Evolutionary conservation across 2,888 invertebrate genomes (phyloP), one percentile per base, ranked within the genome.

Genomic region (Stenotaenia linearis): DNA sequence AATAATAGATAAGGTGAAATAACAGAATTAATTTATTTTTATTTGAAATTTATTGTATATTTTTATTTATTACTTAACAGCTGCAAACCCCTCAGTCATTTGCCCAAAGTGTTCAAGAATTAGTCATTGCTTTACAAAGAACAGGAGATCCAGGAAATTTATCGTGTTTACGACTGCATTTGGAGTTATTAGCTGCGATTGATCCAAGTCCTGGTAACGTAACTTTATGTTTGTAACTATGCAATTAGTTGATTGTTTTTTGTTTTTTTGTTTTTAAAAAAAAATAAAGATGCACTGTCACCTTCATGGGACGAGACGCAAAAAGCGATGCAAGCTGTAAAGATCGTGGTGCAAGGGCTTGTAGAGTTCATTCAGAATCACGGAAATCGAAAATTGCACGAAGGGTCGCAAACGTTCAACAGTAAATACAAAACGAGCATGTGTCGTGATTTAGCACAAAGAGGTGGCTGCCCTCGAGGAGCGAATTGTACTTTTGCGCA

Each of bases 51-150:
- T 23, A n/a, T 35, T 18, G 3, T 28, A 3, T 78, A 25, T 79
- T n/a, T 21, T 79, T 23, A 28, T 74, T 28, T 28, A n/a, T 7
- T 75, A 7, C 5, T 77, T n/a, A 77, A 35, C 18, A 97, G 88
- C 88, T 97, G 80, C 97, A 97, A 88, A 96, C 95, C 7, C 96
- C 97, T 0, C 94, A 95, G 85, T 94, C 95, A 0, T 97, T 97
- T 88, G 92, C 93, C 12, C 89, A 89, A 84, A 94, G 95, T 30
- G 94, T 97, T 0, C 95, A 95, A 85, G 97, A 97, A 86, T 86
- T 97, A 82, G 92, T 95, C 75, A 93, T 96, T 82, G 96, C 95
- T 0, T 88, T 97, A 81, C 96, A 97, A 86, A 89, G 96, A 82
- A 95, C 94, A 6, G 92, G 92, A 0, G 97, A 97, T 87, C 95